These are phyloP conservation scores for Melanotaenia parkinsoni DNA, from an alignment of 2,797 vertebrate genomes.

Conservation along the genomic window DNA sequence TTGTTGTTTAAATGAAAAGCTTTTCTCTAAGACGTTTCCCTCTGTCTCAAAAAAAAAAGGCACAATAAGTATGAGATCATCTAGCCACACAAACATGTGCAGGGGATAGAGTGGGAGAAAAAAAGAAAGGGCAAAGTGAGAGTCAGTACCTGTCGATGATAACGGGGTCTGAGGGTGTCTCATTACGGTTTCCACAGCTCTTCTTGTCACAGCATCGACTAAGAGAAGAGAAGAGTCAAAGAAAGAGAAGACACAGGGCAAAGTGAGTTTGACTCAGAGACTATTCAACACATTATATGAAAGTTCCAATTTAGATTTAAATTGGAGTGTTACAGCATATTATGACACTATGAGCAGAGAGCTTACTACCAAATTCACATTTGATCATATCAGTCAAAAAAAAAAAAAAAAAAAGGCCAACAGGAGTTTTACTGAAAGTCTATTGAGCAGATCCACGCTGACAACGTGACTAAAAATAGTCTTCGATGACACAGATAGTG, in stretches of 20 bases:
- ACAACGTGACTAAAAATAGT: constrained; percentile 62
- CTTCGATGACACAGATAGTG: constrained; percentile 42
- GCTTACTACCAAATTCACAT: constrained; percentile 34
- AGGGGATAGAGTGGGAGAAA: not conserved
- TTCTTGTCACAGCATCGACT: constrained; percentile 99
- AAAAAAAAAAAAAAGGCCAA: constrained; percentile 31
- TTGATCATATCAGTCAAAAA: constrained; percentile 41
- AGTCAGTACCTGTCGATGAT: constrained; percentile 99
- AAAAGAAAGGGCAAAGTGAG: constrained; percentile 44
- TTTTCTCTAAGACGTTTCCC: constrained; percentile 4
- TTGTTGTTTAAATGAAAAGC: constrained; percentile 29
- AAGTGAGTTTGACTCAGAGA: constrained; percentile 43
- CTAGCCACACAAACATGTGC: constrained; percentile 42
- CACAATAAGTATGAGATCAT: constrained; percentile 44
- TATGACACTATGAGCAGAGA: constrained; percentile 26
- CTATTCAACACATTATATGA: constrained; percentile 36
- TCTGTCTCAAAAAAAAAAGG: constrained; percentile 16
- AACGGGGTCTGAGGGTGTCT: constrained; percentile 99
- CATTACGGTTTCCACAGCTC: constrained; percentile 99
- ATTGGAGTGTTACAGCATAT: constrained; percentile 26
- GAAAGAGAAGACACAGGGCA: constrained; percentile 43
- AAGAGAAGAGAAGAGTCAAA: constrained; percentile 38
- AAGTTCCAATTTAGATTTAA: constrained; percentile 37
- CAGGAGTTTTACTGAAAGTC: constrained; percentile 37
- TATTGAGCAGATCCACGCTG: constrained; percentile 32